Evolutionary conservation across 2,797 vertebrate genomes (phyloP).

Genomic region (Microctenopoma lineatum): DNA sequence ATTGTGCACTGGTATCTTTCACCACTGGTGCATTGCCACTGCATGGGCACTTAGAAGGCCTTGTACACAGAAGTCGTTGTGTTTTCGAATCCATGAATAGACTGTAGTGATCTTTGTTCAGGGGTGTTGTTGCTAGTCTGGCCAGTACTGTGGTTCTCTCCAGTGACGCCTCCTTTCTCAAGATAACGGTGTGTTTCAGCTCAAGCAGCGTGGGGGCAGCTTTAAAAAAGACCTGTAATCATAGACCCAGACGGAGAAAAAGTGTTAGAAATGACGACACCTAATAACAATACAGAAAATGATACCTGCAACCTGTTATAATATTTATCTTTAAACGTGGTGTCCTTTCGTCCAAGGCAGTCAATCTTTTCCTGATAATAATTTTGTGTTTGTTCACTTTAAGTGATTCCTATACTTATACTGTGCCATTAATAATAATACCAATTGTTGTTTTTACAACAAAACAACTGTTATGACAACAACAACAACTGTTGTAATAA

Average conservation of each 20-base stretch:
- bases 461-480: too few relatives aligned
- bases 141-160: slow-evolving; percentile 54
- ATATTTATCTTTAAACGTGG: slow-evolving; percentile 26
- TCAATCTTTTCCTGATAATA: background rate
- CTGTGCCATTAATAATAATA: too few relatives aligned
- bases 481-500: too few relatives aligned
- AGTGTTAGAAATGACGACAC: slow-evolving; percentile 45
- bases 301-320: slow-evolving; percentile 38
- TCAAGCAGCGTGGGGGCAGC: slow-evolving; percentile 40
- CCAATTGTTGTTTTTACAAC: too few relatives aligned
- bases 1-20: slow-evolving; percentile 37
- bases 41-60: slow-evolving; percentile 39
- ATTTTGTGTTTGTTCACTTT: too few relatives aligned
- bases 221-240: slow-evolving; percentile 72
- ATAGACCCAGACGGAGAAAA: slow-evolving; percentile 46
- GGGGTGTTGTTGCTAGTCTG: slow-evolving; percentile 48
- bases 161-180: slow-evolving; percentile 64
- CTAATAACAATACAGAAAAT: slow-evolving; percentile 51
- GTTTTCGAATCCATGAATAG: slow-evolving; percentile 64
- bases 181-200: slow-evolving; percentile 68
- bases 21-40: slow-evolving; percentile 60
- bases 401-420: background rate
- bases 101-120: slow-evolving; percentile 71
- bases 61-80: slow-evolving; percentile 56
- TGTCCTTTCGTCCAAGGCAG: slow-evolving; percentile 1